Base-by-base conservation (phyloP, 2,888 invertebrate species). In the Troides oblongomaculatus region DNA sequence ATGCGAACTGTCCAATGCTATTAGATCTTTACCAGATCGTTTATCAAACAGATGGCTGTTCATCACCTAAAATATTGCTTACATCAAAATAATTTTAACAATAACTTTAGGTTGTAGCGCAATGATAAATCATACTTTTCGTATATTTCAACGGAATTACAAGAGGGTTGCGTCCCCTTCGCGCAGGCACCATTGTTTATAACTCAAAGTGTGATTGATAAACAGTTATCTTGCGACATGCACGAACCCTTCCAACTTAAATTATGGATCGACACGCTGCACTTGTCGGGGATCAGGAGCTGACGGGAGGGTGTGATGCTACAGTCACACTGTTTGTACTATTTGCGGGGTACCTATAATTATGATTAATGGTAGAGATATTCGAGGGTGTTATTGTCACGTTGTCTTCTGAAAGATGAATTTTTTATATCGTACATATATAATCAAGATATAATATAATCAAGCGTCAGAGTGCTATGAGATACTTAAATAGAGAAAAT, bases 191-290 rank as follows among this genome's bases (percentile, higher is more conserved):
- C 61, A 61, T 53, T 88, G 88, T 89, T 87, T 89, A 87, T 86
- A 86, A 79, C 84, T 78, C 76, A 79, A 82, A 86, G 84, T 84
- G 87, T 90, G 89, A 90, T 90, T 88, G 90, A 91, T 91, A 86
- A 80, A 56, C 83, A 79, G 83, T 90, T 90, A 89, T 89, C 89
- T 85, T 76, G 73, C 75, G 78, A 82, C 84, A 84, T 86, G 86
- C 83, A 84, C 80, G 78, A 78, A 76, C 79, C 79, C 76, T 77
- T 72, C 78, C 74, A 78, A 82, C 82, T 81, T 82, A 80, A 85
- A 85, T 84, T 87, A 88, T 85, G 86, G 81, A 78, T 76, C 76
- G 79, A 77, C 79, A 69, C 86, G 84, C 82, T 56, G 62, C 65
- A 59, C 58, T 65, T 59, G 59, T 59, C 43, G 53, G 64, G 69